Base-by-base conservation (phyloP, 1,140 invertebrate species). In the Leptopilina clavipes region DNA sequence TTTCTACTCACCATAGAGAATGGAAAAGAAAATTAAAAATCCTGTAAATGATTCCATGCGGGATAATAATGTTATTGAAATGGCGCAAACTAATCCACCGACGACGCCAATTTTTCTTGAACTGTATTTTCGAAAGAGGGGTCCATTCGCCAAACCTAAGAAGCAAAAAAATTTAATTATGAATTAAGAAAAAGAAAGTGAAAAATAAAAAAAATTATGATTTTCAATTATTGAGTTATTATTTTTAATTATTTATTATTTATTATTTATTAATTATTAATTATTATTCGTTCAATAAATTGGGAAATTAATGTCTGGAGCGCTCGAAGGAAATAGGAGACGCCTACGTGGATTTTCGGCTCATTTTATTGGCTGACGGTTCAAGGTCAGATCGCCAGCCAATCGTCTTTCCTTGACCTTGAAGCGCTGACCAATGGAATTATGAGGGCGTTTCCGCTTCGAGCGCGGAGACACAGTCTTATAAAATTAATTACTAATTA, bases 11-110 rank as follows among this genome's bases (percentile, higher is more conserved):
- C 92, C 93, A 73, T 92, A 93, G 17, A 93, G 83, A 76, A 93
- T 83, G 0, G 92, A 92, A 75, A 93, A 93, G 14, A 92, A 91
- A 18, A 94, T 85, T 19, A 95, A 86, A 79, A 93, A 93, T 54
- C 91, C 80, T 75, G 88, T 86, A 70, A 93, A 92, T n/a, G 84
- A 90, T 2, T 86, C 80, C 0, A 92, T 88, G 22, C 90, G 88
- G 0, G 92, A 85, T 1, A 92, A 91, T 31, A 92, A 73, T 37
- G 91, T 87, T 5, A 92, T 86, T 10, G 93, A 93, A 45, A 84
- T 40, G 17, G 89, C 89, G 31, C 92, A 89, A 3, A 91, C 81
- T 1, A 92, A 31, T 12, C 91, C 84, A 9, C 92, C 93, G 45
- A 86, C 25, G 2, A 92, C 84, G 0, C 92, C 91, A 1, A 93